A percentile compares a stretch with the other conserved stretches of the same genome.
phyloP scores from a whole-genome alignment of 2,888 invertebrate species.

The Holacanthella duospinosa region DNA sequence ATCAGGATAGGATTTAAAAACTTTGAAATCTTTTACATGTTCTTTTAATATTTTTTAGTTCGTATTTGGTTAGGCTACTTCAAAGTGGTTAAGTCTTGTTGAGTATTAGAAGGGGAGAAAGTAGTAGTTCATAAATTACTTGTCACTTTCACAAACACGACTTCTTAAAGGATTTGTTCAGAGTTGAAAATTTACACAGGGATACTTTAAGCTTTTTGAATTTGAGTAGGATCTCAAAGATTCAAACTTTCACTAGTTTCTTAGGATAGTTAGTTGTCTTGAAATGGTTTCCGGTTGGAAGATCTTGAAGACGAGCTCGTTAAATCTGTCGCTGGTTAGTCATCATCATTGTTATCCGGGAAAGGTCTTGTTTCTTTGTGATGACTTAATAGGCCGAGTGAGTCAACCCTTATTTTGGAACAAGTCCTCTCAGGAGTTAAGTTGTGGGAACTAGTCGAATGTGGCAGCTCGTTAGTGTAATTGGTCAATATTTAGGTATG shows the following conservation, averaged over 20 bases:
- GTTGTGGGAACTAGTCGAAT: slow-evolving; percentile 16
- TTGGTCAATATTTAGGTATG: slow-evolving; percentile 36
- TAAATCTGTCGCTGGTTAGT: not conserved
- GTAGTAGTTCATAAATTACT: not conserved
- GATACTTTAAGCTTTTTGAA: not conserved
- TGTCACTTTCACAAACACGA: not conserved
- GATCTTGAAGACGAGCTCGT: not conserved
- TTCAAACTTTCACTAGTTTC: not conserved
- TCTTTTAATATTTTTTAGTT: not conserved
- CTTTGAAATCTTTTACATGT: too few species aligned
- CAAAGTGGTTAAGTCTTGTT: not conserved
- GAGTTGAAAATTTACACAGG: not conserved
- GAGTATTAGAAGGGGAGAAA: not conserved
- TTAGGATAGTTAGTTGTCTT: too few species aligned
- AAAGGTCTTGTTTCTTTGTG: not conserved
- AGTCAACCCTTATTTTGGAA: not conserved
- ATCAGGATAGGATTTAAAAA: not conserved
- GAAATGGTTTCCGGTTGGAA: not conserved
- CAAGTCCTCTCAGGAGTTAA: not conserved
- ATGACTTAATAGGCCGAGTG: not conserved
- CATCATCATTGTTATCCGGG: not conserved
- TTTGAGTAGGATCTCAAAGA: too few species aligned
- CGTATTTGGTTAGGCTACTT: not conserved
- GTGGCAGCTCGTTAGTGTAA: slow-evolving; percentile 35
- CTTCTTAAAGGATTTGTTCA: not conserved